Evolutionary conservation across 2,797 vertebrate genomes (phyloP).

Genomic region (Discoglossus pictus): DNA sequence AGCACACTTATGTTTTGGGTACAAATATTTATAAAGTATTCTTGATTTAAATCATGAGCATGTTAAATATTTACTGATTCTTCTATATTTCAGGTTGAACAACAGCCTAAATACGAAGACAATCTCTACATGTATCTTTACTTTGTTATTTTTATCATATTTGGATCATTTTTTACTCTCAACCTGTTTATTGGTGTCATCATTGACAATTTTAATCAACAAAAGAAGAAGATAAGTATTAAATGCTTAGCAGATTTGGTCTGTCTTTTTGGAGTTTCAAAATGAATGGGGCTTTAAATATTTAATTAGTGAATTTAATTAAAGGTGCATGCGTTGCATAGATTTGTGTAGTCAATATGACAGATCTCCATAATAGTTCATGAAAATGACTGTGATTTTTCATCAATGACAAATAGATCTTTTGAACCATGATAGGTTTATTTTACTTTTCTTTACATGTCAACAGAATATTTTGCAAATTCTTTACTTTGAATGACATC

Average conservation of each 20-base stretch:
- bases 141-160: slow-evolving; percentile 97
- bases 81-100: slow-evolving; percentile 63
- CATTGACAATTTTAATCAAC: slow-evolving; percentile 99
- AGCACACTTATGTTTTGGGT: background rate
- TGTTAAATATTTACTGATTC: background rate
- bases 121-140: slow-evolving; percentile 89
- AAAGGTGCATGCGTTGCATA: slow-evolving; percentile 18
- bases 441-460: too few relatives aligned
- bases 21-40: too few relatives aligned
- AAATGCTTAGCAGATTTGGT: slow-evolving; percentile 14
- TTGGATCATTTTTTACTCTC: slow-evolving; percentile 96
- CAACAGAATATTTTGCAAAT: too few relatives aligned
- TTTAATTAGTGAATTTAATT: fast-evolving
- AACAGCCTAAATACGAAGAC: slow-evolving; percentile 86
- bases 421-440: too few relatives aligned
- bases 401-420: too few relatives aligned
- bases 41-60: too few relatives aligned
- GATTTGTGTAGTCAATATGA: too few relatives aligned
- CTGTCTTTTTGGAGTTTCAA: background rate
- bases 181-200: slow-evolving; percentile 99
- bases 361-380: too few relatives aligned
- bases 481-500: too few relatives aligned
- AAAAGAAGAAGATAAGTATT: slow-evolving; percentile 99
- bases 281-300: background rate
- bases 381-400: too few relatives aligned